Evolutionary conservation across 2,113 vertebrate genomes (phyloP).

Genomic region (Natator depressus): DNA sequence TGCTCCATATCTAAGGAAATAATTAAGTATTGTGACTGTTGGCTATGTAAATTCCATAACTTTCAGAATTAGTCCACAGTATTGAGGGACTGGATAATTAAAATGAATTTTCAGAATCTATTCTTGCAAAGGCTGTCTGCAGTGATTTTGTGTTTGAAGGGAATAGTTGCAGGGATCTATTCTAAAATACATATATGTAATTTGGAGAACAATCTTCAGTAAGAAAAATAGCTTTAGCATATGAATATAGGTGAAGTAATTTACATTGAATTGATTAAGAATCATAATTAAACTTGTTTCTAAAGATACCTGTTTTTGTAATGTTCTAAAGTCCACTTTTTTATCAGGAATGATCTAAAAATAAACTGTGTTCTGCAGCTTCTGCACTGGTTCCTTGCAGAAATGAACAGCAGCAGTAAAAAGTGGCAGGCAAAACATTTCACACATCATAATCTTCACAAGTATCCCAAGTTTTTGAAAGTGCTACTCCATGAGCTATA

Average conservation of each 20-base stretch:
- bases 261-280: background rate
- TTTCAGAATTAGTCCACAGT: background rate
- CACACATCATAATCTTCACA: background rate
- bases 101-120: background rate
- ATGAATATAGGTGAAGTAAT: background rate
- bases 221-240: background rate
- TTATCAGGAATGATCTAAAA: background rate
- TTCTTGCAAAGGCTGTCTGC: background rate
- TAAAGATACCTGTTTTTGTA: background rate
- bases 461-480: background rate
- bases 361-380: background rate
- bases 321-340: background rate
- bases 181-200: background rate
- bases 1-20: background rate
- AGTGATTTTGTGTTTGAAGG: background rate
- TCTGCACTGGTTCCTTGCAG: background rate
- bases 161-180: background rate
- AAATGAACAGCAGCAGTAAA: background rate
- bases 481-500: background rate
- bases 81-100: background rate
- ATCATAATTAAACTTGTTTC: background rate
- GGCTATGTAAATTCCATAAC: background rate
- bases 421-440: background rate
- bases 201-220: background rate
- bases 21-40: background rate